A percentile compares a stretch with the other conserved stretches of the same genome.
Conservation (phyloP, 2,797 vertebrate species). For the Ciconia nigra region DNA sequence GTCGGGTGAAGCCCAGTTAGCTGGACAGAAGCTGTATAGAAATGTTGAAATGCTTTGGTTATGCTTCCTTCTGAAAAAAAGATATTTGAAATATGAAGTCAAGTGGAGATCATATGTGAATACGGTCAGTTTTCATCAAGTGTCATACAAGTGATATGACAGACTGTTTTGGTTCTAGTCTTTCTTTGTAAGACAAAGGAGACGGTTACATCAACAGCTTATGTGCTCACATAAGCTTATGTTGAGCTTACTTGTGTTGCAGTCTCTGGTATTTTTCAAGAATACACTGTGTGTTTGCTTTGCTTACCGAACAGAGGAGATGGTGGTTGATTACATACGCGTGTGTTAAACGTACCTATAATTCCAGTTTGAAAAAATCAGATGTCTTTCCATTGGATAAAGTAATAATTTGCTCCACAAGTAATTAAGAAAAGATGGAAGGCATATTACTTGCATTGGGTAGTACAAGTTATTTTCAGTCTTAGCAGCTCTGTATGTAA, state of each 20-base stretch:
- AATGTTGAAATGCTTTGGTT: neutral
- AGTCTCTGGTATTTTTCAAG: neutral
- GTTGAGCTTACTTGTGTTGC: neutral
- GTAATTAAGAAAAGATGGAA: constrained; percentile 39
- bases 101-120: neutral
- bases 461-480: constrained; percentile 50
- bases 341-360: neutral
- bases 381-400: neutral
- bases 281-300: neutral
- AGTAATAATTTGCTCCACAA: constrained; percentile 14
- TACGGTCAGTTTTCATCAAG: neutral
- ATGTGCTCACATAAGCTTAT: neutral
- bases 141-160: neutral
- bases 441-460: neutral
- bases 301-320: neutral
- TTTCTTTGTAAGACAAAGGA: neutral
- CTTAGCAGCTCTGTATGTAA: constrained; percentile 53
- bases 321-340: neutral
- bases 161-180: neutral
- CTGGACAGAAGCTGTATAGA: neutral
- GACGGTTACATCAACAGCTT: neutral
- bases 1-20: neutral
- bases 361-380: constrained; percentile 4
- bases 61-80: neutral
- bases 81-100: neutral